Conservation (phyloP, 1,140 invertebrate species). For the Drosophila lini region DNA sequence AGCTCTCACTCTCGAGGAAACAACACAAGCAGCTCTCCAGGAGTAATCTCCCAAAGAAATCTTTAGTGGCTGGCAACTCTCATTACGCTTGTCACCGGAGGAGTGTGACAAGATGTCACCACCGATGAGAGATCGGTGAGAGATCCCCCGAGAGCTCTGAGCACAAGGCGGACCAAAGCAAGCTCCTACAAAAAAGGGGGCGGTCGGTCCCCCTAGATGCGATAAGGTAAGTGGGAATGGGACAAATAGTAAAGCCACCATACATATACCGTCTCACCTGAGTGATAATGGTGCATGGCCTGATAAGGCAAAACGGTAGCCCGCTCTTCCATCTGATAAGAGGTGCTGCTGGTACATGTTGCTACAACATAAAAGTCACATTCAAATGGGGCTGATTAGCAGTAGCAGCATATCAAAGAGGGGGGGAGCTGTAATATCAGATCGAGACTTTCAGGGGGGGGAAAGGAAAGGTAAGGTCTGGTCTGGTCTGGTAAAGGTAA, state of each 20-base stretch:
- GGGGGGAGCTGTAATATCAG: slow-evolving; percentile 3
- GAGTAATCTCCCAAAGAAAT: slow-evolving; percentile 14
- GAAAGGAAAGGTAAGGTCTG: neutral
- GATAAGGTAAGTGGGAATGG: slow-evolving; percentile 32
- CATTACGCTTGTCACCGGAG: slow-evolving; percentile 16
- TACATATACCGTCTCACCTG: slow-evolving; percentile 14
- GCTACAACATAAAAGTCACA: slow-evolving; percentile 34
- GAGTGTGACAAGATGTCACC: slow-evolving; percentile 38
- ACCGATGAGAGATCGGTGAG: slow-evolving; percentile 1
- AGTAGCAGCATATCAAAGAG: slow-evolving; percentile 26
- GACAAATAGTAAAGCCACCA: slow-evolving; percentile 3
- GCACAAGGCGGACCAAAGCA: slow-evolving; percentile 3
- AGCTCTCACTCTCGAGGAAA: no score
- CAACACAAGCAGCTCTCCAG: slow-evolving; percentile 18
- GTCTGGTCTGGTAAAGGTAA: slow-evolving; percentile 2
- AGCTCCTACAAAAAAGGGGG: slow-evolving; percentile 11
- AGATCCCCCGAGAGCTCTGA: neutral
- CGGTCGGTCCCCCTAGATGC: slow-evolving; percentile 7
- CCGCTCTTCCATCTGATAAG: slow-evolving; percentile 40
- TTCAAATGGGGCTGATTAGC: slow-evolving; percentile 46
- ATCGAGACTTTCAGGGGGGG: neutral
- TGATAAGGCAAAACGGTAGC: slow-evolving; percentile 49
- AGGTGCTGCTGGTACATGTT: slow-evolving; percentile 10
- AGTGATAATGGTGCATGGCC: neutral
- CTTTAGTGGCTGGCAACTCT: slow-evolving; percentile 9